A percentile compares a stretch with the other conserved stretches of the same genome.
Evolutionary conservation across 1,140 invertebrate species (phyloP).

Genomic region (Pachyrhynchus sulphureomaculatus): DNA sequence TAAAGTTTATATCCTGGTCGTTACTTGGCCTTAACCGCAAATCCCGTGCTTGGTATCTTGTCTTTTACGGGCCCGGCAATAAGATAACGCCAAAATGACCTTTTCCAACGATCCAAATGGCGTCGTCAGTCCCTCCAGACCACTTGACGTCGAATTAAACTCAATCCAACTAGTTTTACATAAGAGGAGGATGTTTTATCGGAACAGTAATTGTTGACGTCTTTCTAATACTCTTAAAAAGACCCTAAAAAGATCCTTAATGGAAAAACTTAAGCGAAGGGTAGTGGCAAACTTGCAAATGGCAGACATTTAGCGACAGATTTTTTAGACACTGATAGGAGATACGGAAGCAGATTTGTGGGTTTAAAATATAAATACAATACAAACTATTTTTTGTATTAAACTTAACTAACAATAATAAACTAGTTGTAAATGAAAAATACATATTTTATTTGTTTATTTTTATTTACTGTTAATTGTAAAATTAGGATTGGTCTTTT

Average conservation of each 20-base stretch:
- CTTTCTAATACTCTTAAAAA: conserved; percentile 5
- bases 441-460: no score
- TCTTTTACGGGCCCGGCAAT: conserved; percentile 45
- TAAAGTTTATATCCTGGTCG: conserved; percentile 49
- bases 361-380: no score
- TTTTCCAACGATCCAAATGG: conserved; percentile 44
- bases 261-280: conserved; percentile 8
- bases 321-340: no score
- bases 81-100: conserved; percentile 49
- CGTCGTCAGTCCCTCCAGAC: conserved; percentile 42
- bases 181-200: conserved; percentile 26
- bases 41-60: conserved; percentile 47
- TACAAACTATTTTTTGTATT: no score
- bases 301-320: no score
- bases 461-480: no score
- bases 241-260: conserved; percentile 3
- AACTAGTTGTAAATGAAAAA: no score
- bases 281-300: background rate
- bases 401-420: no score
- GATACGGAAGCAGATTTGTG: no score
- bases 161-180: conserved; percentile 38
- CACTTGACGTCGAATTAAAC: conserved; percentile 45
- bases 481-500: no score
- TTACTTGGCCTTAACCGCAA: conserved; percentile 49
- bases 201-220: conserved; percentile 30